phyloP scores from a whole-genome alignment of 2,888 invertebrate genomes.

The Rhamnusium bicolor region DNA sequence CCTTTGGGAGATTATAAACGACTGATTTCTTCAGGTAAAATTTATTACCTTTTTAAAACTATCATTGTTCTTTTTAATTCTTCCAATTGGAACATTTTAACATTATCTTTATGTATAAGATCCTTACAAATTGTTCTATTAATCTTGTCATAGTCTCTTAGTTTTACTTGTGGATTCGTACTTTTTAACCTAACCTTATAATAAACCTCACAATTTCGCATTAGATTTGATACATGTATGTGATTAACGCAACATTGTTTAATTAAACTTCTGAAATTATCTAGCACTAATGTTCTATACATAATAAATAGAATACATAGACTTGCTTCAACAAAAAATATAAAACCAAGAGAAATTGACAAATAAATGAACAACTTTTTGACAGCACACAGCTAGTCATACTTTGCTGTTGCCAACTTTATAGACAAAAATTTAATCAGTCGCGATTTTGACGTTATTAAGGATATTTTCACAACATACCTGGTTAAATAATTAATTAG shows the following conservation, averaged over 20 bases:
- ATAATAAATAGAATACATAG: slow-evolving; percentile 3
- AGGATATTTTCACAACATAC: too few relatives aligned
- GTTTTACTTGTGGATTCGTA: slow-evolving; percentile 1
- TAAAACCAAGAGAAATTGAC: not conserved
- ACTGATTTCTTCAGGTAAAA: too few relatives aligned
- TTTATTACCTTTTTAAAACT: slow-evolving; percentile 42
- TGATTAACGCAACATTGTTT: slow-evolving; percentile 17
- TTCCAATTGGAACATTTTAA: not conserved
- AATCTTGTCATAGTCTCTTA: slow-evolving; percentile 7
- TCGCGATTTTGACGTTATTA: too few relatives aligned
- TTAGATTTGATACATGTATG: slow-evolving; percentile 25
- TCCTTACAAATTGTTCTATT: not conserved
- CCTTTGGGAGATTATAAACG: too few relatives aligned
- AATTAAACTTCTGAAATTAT: slow-evolving; percentile 9
- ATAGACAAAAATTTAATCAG: too few relatives aligned
- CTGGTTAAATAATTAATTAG: too few relatives aligned
- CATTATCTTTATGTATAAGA: slow-evolving; percentile 8
- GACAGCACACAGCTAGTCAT: not conserved
- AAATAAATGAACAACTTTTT: not conserved
- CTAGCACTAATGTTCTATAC: slow-evolving; percentile 32
- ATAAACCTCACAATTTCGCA: slow-evolving; percentile 27
- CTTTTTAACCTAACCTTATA: slow-evolving; percentile 48
- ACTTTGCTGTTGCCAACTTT: not conserved
- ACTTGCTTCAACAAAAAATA: slow-evolving; percentile 2
- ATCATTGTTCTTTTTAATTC: slow-evolving; percentile 30